Evolutionary conservation across 2,113 vertebrate species (phyloP).

Genomic region (Dromas ardeola): DNA sequence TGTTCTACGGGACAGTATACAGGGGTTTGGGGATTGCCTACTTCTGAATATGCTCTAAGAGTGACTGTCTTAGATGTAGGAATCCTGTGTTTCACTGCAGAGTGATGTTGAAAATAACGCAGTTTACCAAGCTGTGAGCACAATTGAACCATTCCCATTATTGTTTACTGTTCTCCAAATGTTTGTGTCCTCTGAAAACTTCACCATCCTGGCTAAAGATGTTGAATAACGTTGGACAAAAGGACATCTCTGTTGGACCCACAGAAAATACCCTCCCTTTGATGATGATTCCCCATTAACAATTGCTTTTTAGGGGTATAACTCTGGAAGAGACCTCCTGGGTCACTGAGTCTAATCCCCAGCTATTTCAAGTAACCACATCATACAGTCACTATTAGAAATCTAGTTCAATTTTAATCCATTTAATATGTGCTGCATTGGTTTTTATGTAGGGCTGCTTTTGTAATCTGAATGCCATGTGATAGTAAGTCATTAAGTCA

Average conservation of each 20-base stretch:
- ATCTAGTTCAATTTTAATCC: slow-evolving; percentile 49
- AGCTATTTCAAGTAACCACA: slow-evolving; percentile 49
- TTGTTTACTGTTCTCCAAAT: slow-evolving; percentile 9
- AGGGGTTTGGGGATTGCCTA: not conserved
- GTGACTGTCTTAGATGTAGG: not conserved
- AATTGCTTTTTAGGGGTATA: slow-evolving; percentile 41
- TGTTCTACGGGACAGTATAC: not conserved
- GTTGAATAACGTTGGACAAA: slow-evolving; percentile 31
- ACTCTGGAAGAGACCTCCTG: slow-evolving; percentile 50
- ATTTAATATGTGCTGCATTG: slow-evolving; percentile 38
- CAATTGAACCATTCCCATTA: not conserved
- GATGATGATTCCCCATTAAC: slow-evolving; percentile 30
- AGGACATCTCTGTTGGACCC: not conserved
- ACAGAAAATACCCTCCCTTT: slow-evolving; percentile 12
- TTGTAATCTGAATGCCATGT: slow-evolving; percentile 43
- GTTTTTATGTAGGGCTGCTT: slow-evolving; percentile 31
- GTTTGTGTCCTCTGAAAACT: not conserved
- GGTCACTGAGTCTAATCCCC: slow-evolving; percentile 32
- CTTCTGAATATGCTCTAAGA: not conserved
- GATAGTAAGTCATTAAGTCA: slow-evolving; percentile 38
- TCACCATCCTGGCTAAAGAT: slow-evolving; percentile 30
- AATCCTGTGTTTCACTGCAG: not conserved
- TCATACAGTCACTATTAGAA: slow-evolving; percentile 37
- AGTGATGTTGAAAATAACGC: fast-evolving
- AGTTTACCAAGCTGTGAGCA: not conserved